Percentiles rank a stretch among this genome's conserved stretches.
phyloP scores from a whole-genome alignment of 1,140 invertebrate species.

The Rhopalosiphum padi region DNA sequence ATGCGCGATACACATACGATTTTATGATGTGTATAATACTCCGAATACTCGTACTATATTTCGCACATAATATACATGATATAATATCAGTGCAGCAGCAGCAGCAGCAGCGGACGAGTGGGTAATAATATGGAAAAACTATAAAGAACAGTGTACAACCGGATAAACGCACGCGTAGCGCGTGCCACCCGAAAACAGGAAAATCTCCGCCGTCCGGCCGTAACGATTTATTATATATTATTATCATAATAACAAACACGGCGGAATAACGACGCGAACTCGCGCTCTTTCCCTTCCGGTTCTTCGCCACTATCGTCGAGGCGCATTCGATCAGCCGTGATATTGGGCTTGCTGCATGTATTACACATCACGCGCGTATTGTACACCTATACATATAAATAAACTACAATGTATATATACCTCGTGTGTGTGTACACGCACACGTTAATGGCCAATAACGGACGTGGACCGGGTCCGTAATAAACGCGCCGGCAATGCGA shows the following conservation, averaged over 20 bases:
- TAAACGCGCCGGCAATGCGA: slow-evolving; percentile 11
- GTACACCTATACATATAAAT: background rate
- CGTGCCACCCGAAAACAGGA: background rate
- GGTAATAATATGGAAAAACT: too few species aligned
- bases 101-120: too few species aligned
- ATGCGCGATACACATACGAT: too few species aligned
- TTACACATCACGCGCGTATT: background rate
- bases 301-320: background rate
- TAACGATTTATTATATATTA: background rate
- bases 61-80: too few species aligned
- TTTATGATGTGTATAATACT: too few species aligned
- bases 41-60: too few species aligned
- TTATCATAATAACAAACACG: background rate
- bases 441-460: slow-evolving; percentile 52
- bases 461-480: slow-evolving; percentile 55
- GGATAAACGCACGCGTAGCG: too few species aligned
- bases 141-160: too few species aligned
- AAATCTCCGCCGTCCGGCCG: background rate
- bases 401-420: background rate
- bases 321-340: slow-evolving; percentile 52
- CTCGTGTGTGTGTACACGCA: too few species aligned
- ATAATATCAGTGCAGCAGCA: too few species aligned
- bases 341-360: slow-evolving; percentile 7
- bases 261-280: too few species aligned
- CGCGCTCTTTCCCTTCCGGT: background rate